These are phyloP conservation scores for Botia kubotai DNA, from an alignment of 2,797 vertebrate genomes.

Conservation along the genomic window DNA sequence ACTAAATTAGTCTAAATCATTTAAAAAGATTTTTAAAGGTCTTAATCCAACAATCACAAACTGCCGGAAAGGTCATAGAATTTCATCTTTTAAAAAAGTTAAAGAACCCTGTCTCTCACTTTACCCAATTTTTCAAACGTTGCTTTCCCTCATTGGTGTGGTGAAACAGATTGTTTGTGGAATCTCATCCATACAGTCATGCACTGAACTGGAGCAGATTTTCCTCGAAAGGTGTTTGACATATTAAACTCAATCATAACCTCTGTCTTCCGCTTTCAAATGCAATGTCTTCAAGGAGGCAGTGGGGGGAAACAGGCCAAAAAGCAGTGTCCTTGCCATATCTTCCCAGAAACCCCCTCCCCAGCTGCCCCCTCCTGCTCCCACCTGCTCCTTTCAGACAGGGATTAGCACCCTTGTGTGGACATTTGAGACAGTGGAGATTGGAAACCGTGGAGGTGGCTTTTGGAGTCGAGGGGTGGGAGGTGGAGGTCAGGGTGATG, in stretches of 20 bases:
- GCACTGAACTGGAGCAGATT: constrained; percentile 58
- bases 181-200: not conserved
- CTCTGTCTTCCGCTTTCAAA: constrained; percentile 67
- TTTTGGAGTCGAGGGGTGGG: constrained; percentile 61
- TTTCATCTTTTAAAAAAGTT: not conserved
- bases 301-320: constrained; percentile 53
- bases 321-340: constrained; percentile 50
- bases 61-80: not conserved
- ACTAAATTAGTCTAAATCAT: not conserved
- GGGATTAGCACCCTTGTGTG: constrained; percentile 80
- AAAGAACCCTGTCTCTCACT: constrained; percentile 4
- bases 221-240: constrained; percentile 36
- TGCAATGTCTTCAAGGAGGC: constrained; percentile 70
- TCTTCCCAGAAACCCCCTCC: constrained; percentile 1
- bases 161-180: not conserved
- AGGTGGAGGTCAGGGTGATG: constrained; percentile 63
- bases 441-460: constrained; percentile 69
- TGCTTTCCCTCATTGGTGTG: constrained; percentile 1
- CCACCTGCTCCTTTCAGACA: constrained; percentile 70
- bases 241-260: constrained; percentile 32
- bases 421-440: constrained; percentile 77
- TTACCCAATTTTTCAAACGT: constrained; percentile 18
- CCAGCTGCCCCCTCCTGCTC: constrained; percentile 26
- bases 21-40: not conserved
- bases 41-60: not conserved